A percentile compares a stretch with the other conserved stretches of the same genome.
Conservation (phyloP, 2,797 vertebrate species). For the Anisognathus igniventris region DNA sequence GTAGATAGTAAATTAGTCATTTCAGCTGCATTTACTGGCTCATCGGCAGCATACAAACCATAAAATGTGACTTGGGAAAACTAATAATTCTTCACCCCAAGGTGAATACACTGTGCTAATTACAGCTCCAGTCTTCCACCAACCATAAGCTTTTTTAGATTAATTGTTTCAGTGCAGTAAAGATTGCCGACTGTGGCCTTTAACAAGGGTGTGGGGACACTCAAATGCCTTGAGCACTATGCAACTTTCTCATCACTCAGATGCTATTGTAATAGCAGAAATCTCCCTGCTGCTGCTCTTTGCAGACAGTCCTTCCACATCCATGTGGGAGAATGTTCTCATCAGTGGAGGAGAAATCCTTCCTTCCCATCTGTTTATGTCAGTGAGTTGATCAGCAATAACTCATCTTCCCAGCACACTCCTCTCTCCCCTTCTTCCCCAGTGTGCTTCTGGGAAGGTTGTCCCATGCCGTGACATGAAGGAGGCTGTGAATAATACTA, state of each 20-base stretch:
- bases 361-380: neutral
- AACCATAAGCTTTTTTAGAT: neutral
- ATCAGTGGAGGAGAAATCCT: neutral
- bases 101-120: neutral
- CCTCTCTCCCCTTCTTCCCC: neutral
- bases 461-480: neutral
- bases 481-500: slow-evolving; percentile 8
- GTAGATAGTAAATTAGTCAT: neutral
- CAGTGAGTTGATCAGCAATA: neutral
- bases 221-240: neutral
- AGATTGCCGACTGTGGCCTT: neutral
- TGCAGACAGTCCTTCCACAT: neutral
- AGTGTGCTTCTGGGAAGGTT: neutral
- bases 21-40: neutral
- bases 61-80: neutral
- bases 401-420: neutral
- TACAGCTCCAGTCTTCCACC: neutral
- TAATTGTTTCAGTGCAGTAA: neutral
- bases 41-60: neutral
- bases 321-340: neutral
- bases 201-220: slow-evolving; percentile 9
- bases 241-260: neutral
- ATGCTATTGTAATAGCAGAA: neutral
- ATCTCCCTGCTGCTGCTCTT: neutral
- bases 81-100: neutral